Conservation (phyloP, 1,140 invertebrate genomes). For the Diplogasteroides magnus region DNA sequence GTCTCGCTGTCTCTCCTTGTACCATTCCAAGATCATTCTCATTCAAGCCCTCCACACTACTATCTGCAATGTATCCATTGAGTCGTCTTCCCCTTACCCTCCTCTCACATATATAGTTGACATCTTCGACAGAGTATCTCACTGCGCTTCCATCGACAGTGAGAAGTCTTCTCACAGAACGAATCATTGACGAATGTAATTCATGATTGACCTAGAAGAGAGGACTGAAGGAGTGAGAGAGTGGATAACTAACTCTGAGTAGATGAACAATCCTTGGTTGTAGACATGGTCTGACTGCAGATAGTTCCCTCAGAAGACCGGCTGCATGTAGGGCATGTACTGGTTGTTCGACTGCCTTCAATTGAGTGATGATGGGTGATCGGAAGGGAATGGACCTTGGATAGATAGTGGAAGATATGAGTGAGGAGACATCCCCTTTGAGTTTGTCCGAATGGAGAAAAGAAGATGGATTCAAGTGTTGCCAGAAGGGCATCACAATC, state of each 20-base stretch:
- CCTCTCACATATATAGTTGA: background rate
- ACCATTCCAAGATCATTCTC: background rate
- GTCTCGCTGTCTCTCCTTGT: background rate
- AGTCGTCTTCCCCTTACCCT: no score
- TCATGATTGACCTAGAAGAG: background rate
- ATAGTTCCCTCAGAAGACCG: background rate
- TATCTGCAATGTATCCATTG: no score
- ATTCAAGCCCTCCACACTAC: no score
- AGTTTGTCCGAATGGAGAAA: background rate
- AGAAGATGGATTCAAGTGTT: background rate
- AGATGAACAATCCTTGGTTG: background rate
- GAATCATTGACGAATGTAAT: background rate
- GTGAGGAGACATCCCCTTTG: background rate
- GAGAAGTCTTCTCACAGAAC: background rate
- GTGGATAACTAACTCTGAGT: background rate
- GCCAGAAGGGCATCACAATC: background rate
- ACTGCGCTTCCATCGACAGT: background rate
- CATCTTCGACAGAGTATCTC: background rate
- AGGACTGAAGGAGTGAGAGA: no score
- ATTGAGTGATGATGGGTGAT: no score
- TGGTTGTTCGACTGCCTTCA: background rate
- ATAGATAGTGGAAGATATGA: background rate
- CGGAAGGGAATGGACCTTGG: no score
- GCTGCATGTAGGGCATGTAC: background rate
- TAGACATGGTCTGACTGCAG: background rate